These are phyloP conservation scores for Peromyscus polionotus DNA, from an alignment of 2,113 vertebrate species.

Conservation along the genomic window DNA sequence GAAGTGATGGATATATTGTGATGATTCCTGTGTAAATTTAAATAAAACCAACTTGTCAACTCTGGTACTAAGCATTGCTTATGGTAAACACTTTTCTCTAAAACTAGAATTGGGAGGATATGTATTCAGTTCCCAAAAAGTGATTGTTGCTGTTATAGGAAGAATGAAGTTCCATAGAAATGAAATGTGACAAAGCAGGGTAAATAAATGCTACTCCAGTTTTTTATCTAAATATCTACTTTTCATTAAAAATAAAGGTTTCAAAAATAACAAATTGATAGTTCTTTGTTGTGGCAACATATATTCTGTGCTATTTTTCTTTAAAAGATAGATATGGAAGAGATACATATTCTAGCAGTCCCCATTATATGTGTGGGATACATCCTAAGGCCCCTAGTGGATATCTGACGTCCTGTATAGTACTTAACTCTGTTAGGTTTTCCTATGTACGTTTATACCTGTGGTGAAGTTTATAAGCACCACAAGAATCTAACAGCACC, in stretches of 20 bases:
- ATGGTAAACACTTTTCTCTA: background rate
- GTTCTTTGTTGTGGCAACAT: background rate
- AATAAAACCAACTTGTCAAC: conserved; percentile 53
- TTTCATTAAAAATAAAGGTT: conserved; percentile 45
- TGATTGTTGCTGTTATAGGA: background rate
- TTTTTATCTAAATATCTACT: conserved; percentile 33
- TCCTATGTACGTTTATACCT: background rate
- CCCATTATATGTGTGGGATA: background rate
- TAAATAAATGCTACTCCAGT: conserved; percentile 18
- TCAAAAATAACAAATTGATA: conserved; percentile 26
- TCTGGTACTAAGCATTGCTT: conserved; percentile 30
- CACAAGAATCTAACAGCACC: background rate
- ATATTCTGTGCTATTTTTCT: conserved; percentile 34
- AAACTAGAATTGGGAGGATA: background rate
- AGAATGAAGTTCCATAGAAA: background rate
- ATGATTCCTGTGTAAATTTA: background rate
- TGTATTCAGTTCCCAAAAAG: background rate
- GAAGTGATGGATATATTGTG: conserved; percentile 33
- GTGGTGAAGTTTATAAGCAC: background rate
- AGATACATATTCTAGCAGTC: background rate
- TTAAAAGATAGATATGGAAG: background rate
- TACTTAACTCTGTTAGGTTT: background rate
- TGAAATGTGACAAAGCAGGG: background rate
- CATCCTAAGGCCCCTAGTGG: background rate
- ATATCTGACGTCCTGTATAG: background rate